Percentiles rank a stretch among this genome's conserved stretches.
phyloP scores from a whole-genome alignment of 2,113 vertebrate genomes.

The Mus pahari region DNA sequence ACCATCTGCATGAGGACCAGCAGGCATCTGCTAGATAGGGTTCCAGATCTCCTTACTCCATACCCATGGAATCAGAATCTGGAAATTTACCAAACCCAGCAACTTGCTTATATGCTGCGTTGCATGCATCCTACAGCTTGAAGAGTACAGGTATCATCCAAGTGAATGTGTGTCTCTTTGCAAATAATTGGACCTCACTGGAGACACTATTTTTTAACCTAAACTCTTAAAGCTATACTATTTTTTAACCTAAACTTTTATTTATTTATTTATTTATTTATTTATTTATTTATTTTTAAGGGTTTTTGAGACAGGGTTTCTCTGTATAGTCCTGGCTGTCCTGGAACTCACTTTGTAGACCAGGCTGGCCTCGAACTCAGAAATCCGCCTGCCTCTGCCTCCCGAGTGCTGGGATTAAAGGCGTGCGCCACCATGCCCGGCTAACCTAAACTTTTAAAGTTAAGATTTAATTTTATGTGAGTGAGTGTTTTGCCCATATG shows the following conservation, averaged over 20 bases:
- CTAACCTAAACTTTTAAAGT: constrained; percentile 30
- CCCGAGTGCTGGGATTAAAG: no score
- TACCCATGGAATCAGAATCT: not conserved
- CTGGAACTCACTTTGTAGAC: no score
- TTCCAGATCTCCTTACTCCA: not conserved
- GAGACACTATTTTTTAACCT: constrained; percentile 10
- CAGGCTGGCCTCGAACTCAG: no score
- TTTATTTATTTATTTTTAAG: no score
- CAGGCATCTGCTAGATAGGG: not conserved
- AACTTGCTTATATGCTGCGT: not conserved
- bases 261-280: no score
- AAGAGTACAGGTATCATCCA: not conserved
- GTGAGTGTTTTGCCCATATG: no score
- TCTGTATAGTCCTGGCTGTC: no score
- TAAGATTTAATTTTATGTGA: not conserved
- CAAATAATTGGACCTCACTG: not conserved
- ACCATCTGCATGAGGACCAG: not conserved
- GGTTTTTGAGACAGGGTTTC: no score
- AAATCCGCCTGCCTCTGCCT: no score
- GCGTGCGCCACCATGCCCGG: no score
- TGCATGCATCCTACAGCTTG: not conserved
- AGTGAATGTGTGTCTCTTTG: not conserved
- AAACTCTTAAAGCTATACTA: not conserved
- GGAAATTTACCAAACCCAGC: not conserved
- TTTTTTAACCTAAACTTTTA: constrained; percentile 2